phyloP scores from a whole-genome alignment of 37 sponge, comb jelly and placozoan genomes.

The Spongilla lacustris region DNA sequence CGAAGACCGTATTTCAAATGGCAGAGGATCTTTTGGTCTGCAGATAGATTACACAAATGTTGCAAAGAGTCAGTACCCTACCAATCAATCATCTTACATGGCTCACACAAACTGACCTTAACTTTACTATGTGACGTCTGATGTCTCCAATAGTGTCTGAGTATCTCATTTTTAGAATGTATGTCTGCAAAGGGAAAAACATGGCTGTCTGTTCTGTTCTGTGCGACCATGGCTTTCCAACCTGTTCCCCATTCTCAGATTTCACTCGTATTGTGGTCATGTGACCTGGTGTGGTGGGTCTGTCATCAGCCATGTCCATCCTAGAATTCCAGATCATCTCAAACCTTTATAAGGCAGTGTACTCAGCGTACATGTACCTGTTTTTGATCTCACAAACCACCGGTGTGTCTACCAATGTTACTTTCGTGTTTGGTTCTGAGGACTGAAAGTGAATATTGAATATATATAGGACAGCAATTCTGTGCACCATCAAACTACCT shows the following conservation, averaged over 20 bases:
- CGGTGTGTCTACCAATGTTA: conserved; percentile 70
- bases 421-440: not conserved
- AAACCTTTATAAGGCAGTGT: not conserved
- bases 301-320: not conserved
- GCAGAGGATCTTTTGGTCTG: not conserved
- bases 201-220: not conserved
- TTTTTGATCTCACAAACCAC: conserved; percentile 64
- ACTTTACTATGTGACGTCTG: conserved; percentile 45
- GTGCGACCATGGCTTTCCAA: not conserved
- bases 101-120: conserved; percentile 68
- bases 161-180: conserved; percentile 68
- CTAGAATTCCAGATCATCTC: not conserved
- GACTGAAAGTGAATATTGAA: too few species aligned
- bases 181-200: conserved; percentile 34
- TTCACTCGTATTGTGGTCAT: conserved; percentile 74
- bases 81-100: not conserved
- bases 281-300: conserved; percentile 43
- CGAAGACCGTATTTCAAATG: conserved; percentile 50
- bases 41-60: not conserved
- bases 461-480: not conserved
- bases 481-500: conserved; percentile 36
- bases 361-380: not conserved
- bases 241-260: conserved; percentile 65
- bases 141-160: conserved; percentile 70
- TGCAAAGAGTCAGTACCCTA: not conserved